Evolutionary conservation across 2,113 vertebrate species (phyloP), one percentile per base, ranked within the genome.

Genomic region (Psittacula cyanocephala): DNA sequence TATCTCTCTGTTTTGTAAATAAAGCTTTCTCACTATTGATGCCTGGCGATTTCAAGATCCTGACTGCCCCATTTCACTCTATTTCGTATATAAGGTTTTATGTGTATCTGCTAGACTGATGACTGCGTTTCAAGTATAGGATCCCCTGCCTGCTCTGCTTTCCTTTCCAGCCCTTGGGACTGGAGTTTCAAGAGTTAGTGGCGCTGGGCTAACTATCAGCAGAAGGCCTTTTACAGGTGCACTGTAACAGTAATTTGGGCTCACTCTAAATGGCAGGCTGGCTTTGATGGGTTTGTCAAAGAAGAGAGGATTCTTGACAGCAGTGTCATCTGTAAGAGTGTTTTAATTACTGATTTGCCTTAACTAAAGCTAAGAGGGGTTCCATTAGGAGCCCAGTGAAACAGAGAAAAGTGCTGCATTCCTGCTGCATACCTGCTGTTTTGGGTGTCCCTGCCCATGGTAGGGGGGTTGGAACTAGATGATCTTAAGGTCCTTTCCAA

Each of bases 121-220:
- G 35, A 41, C 18, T 85, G 1, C 0, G 0, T 43, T 52, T 86
- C 1, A 8, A 47, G 27, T 16, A 6, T 20, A 41, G 41, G 9
- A 71, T 63, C 81, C 50, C 46, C 37, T 63, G 7, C 53, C 59
- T 44, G 16, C 52, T 76, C 35, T 76, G 19, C 57, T 76, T 41
- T 69, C 12, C n/a, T 79, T 91, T 83, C 44, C 37, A 83, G 19
- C 23, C 31, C 19, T 17, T 60, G 70, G 57, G 14, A 20, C 37
- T 75, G 62, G 55, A 50, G 13, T 89, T 89, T 65, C 47, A 25
- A 20, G 59, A 31, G 16, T 70, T 74, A 70, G 53, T 86, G 62
- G 17, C 23, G 5, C 13, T 59, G 53, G 35, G 13, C 29, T 87
- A 39, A 7, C 22, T 64, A 57, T 27, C 27, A 78, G 46, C 67